Percentiles rank a stretch among this genome's conserved stretches.
phyloP scores from a whole-genome alignment of 1,140 invertebrate species.

The Drosophila saltans region DNA sequence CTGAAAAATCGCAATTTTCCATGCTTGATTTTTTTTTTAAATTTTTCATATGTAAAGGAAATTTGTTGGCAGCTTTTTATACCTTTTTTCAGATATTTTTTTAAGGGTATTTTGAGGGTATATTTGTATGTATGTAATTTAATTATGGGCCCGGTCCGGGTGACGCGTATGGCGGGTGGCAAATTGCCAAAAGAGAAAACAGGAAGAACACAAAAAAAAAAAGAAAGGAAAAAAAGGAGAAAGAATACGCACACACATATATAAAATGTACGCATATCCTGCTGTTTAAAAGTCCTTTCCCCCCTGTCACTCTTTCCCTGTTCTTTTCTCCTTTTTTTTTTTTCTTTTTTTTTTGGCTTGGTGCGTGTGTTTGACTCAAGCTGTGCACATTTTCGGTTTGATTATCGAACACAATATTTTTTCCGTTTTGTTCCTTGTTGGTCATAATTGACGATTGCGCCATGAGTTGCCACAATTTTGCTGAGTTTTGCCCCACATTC shows the following conservation, averaged over 20 bases:
- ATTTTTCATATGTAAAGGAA: too few species aligned
- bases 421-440: slow-evolving; percentile 74
- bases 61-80: too few species aligned
- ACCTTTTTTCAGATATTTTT: too few species aligned
- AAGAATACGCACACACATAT: not conserved
- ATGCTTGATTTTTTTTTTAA: too few species aligned
- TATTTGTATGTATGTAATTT: slow-evolving; percentile 69
- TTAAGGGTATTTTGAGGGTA: not conserved
- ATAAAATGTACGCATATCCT: slow-evolving; percentile 76
- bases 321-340: slow-evolving; percentile 62
- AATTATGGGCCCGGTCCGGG: slow-evolving; percentile 65
- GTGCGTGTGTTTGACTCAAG: slow-evolving; percentile 73
- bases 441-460: slow-evolving; percentile 79
- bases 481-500: not conserved
- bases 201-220: slow-evolving; percentile 13
- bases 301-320: slow-evolving; percentile 45
- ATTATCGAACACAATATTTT: slow-evolving; percentile 81
- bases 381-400: slow-evolving; percentile 81
- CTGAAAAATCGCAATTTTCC: too few species aligned
- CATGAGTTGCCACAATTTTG: slow-evolving; percentile 75
- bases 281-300: slow-evolving; percentile 73
- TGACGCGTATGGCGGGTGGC: slow-evolving; percentile 73
- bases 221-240: slow-evolving; percentile 27
- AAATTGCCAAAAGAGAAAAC: slow-evolving; percentile 67
- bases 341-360: slow-evolving; percentile 37